Evolutionary conservation across 92 coral and sea anemone genomes (phyloP).

Genomic region (Ricordea florida): DNA sequence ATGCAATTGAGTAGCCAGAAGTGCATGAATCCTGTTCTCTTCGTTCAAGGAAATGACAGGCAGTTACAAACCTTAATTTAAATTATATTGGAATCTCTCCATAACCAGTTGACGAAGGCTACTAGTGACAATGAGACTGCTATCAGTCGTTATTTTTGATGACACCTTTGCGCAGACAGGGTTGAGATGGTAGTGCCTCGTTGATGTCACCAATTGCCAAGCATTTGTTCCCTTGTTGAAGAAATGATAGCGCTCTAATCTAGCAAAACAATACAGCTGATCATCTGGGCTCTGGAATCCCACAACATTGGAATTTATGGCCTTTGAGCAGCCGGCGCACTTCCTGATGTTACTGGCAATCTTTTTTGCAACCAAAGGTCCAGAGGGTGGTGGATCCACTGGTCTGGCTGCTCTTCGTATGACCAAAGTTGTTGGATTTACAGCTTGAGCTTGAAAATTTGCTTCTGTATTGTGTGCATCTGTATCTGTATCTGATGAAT

Average conservation of each 20-base stretch:
- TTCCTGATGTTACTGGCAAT: conserved; percentile 23
- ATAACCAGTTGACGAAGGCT: conserved; percentile 16
- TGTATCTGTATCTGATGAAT: not conserved
- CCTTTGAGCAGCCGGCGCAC: conserved; percentile 38
- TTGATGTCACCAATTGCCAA: conserved; percentile 21
- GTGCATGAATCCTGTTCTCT: not conserved
- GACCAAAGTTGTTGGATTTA: conserved; percentile 35
- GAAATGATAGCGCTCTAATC: conserved; percentile 26
- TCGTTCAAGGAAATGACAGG: not conserved
- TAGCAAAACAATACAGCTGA: conserved; percentile 23
- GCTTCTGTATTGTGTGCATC: not conserved
- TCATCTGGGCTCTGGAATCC: conserved; percentile 22
- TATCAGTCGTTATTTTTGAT: not conserved
- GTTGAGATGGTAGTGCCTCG: conserved; percentile 23
- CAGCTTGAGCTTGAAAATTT: conserved; percentile 20
- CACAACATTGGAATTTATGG: conserved; percentile 8
- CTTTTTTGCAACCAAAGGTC: conserved; percentile 22
- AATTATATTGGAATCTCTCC: conserved; percentile 4
- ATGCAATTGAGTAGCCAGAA: too few relatives aligned
- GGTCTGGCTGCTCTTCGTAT: conserved; percentile 7
- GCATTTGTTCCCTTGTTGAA: conserved; percentile 15
- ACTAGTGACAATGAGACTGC: conserved; percentile 34
- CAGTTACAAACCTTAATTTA: not conserved
- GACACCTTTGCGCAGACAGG: conserved; percentile 37
- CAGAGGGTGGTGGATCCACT: conserved; percentile 29